Evolutionary conservation across 2,113 vertebrate species (phyloP).

Genomic region (Trematomus loennbergii): DNA sequence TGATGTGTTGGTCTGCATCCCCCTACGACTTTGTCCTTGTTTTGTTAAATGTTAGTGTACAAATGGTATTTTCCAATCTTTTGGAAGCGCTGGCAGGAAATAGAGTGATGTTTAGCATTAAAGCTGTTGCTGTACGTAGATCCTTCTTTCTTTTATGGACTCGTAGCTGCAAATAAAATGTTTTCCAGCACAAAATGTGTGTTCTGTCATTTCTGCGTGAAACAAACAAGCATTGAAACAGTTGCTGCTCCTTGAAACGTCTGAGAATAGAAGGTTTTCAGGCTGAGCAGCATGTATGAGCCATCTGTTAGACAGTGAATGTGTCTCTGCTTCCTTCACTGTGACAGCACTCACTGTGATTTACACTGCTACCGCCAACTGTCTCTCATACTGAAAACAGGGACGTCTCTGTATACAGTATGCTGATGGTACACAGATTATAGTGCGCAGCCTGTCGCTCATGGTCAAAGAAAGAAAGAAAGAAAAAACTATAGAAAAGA

Average conservation of each 20-base stretch:
- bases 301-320: constrained; percentile 76
- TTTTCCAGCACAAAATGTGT: constrained; percentile 25
- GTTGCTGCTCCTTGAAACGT: constrained; percentile 60
- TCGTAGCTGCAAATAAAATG: too few species aligned
- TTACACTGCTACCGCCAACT: constrained; percentile 70
- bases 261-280: constrained; percentile 62
- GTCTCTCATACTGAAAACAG: constrained; percentile 64
- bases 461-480: constrained; percentile 33
- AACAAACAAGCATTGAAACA: constrained; percentile 60
- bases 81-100: too few species aligned
- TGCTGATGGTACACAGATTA: constrained; percentile 57
- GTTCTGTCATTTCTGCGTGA: constrained; percentile 28
- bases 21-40: too few species aligned
- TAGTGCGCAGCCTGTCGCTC: constrained; percentile 60
- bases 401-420: constrained; percentile 63
- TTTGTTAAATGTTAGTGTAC: too few species aligned
- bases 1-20: too few species aligned
- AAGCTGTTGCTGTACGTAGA: too few species aligned
- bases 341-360: constrained; percentile 70
- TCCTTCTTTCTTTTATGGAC: too few species aligned
- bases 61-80: too few species aligned
- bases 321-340: constrained; percentile 73
- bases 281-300: constrained; percentile 57
- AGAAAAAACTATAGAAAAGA: constrained; percentile 35
- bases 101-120: too few species aligned